A percentile compares a stretch with the other conserved stretches of the same genome.
Evolutionary conservation across 1,140 invertebrate species (phyloP).

Genomic region (Drosophila orena): DNA sequence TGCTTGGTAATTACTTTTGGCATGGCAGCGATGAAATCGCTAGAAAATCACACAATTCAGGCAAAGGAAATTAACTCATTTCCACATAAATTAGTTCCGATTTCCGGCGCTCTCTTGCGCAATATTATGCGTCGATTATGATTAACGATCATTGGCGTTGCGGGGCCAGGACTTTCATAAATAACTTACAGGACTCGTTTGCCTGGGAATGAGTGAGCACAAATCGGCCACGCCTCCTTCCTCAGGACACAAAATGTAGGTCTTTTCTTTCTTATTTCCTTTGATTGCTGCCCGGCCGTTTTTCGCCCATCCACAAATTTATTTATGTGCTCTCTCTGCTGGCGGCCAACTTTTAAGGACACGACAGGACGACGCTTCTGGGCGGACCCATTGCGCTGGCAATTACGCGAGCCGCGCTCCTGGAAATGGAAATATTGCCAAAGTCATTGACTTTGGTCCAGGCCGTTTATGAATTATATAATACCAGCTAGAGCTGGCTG

Average conservation of each 20-base stretch:
- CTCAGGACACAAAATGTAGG: constrained; percentile 44
- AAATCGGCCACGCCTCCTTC: constrained; percentile 47
- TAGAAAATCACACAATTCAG: constrained; percentile 79
- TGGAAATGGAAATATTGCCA: constrained; percentile 69
- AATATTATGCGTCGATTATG: constrained; percentile 83
- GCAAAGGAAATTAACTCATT: constrained; percentile 82
- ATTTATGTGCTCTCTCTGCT: constrained; percentile 46
- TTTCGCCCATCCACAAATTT: constrained; percentile 44
- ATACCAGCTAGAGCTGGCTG: constrained; percentile 8
- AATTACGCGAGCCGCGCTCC: constrained; percentile 58
- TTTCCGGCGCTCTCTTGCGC: constrained; percentile 51
- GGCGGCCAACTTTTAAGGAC: constrained; percentile 56
- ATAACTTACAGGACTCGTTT: constrained; percentile 37
- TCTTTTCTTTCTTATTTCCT: constrained; percentile 28
- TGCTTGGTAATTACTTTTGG: constrained; percentile 70
- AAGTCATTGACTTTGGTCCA: constrained; percentile 68
- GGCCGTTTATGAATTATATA: constrained; percentile 76
- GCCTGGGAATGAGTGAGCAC: constrained; percentile 56
- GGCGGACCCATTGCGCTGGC: constrained; percentile 49
- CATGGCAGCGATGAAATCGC: constrained; percentile 69
- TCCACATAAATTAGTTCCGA: constrained; percentile 82
- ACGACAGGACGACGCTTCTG: constrained; percentile 62
- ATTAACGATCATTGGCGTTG: constrained; percentile 75
- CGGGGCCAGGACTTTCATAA: constrained; percentile 50
- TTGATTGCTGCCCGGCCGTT: constrained; percentile 27